Evolutionary conservation across 2,888 invertebrate species (phyloP).

Genomic region (Iselma pallidipennis): DNA sequence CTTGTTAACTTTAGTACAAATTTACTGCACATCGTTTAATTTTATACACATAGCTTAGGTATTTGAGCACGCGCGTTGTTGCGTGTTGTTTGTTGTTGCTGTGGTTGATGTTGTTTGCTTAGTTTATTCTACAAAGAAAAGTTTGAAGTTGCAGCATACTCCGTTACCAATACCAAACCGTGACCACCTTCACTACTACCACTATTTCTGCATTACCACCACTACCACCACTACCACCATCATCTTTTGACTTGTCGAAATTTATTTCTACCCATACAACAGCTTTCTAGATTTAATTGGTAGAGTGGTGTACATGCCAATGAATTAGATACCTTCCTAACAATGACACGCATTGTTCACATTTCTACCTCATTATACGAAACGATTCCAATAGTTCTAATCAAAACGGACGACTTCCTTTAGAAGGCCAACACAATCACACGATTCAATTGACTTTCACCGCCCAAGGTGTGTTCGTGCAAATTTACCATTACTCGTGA

Average conservation of each 20-base stretch:
- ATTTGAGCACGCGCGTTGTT: constrained; percentile 21
- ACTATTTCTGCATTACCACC: constrained; percentile 9
- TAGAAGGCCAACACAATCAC: not conserved
- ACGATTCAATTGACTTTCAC: not conserved
- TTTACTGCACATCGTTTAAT: constrained; percentile 39
- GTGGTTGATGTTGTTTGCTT: not conserved
- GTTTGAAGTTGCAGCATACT: not conserved
- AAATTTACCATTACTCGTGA: not conserved
- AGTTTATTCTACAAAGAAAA: not conserved
- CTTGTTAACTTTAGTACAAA: constrained; percentile 39
- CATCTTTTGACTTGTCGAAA: not conserved
- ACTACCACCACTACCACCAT: too few relatives aligned
- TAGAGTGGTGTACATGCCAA: not conserved
- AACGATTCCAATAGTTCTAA: not conserved
- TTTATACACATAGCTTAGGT: constrained; percentile 29
- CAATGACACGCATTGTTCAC: constrained; percentile 8
- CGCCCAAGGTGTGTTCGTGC: not conserved
- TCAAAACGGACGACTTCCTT: not conserved
- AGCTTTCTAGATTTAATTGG: constrained; percentile 19
- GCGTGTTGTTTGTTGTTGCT: not conserved
- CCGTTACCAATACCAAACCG: constrained; percentile 4
- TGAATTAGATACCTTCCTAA: constrained; percentile 2
- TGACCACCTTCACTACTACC: constrained; percentile 5
- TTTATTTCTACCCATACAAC: constrained; percentile 16
- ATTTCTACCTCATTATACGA: constrained; percentile 4